phyloP scores from a whole-genome alignment of 1,140 invertebrate genomes.

The Pseudomyrmex flavicornis region DNA sequence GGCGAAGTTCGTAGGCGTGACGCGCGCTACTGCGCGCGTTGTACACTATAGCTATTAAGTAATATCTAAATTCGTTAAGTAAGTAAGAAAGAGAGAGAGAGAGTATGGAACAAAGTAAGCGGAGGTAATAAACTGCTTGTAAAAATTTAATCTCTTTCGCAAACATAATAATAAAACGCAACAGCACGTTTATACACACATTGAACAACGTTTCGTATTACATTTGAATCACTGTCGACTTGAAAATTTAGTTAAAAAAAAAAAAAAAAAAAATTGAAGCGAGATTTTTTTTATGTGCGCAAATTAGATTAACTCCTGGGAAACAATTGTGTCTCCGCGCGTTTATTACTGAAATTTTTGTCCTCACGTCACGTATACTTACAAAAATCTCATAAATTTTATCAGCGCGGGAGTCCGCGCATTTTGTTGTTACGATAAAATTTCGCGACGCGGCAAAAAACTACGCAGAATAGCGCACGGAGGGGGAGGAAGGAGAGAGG shows the following conservation, averaged over 20 bases:
- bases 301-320: neutral
- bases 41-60: neutral
- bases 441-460: constrained; percentile 9
- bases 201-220: too few relatives aligned
- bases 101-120: neutral
- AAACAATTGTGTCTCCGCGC: neutral
- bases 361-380: neutral
- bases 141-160: too few relatives aligned
- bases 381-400: constrained; percentile 17
- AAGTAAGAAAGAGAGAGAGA: constrained; percentile 15
- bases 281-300: neutral
- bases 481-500: neutral
- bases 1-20: neutral
- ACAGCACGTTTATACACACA: too few relatives aligned
- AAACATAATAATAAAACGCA: too few relatives aligned
- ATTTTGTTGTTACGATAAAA: constrained; percentile 36
- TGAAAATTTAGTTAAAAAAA: too few relatives aligned
- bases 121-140: too few relatives aligned
- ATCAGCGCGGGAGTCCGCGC: neutral
- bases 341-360: neutral
- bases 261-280: too few relatives aligned
- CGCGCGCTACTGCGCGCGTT: neutral
- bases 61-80: constrained; percentile 23
- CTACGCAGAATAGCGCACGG: neutral
- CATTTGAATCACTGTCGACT: too few relatives aligned